Conservation (phyloP, 2,113 vertebrate species). For the Cyprinus carpio region DNA sequence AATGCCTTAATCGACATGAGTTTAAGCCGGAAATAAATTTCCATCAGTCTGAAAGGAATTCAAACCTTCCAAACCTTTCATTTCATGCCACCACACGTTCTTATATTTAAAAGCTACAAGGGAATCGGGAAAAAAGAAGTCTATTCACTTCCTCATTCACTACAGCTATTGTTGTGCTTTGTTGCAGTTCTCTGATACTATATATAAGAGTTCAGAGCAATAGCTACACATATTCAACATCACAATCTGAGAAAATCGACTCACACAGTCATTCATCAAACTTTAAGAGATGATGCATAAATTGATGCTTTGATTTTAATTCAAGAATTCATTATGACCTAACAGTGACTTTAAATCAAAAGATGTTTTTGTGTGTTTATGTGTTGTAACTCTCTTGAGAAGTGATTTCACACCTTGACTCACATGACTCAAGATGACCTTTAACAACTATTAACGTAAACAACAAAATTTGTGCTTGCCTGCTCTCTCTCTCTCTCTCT, state of each 20-base stretch:
- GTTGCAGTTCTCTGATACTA: conserved; percentile 1
- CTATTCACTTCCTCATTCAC: conserved; percentile 17
- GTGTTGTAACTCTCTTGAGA: not conserved
- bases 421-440: not conserved
- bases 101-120: not conserved
- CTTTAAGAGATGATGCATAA: not conserved
- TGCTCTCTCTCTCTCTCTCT: not conserved
- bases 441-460: not conserved
- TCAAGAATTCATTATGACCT: not conserved
- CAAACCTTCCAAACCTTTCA: not conserved
- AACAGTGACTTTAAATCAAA: not conserved
- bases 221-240: not conserved
- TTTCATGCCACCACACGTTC: not conserved
- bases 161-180: not conserved
- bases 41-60: not conserved
- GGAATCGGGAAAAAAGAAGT: not conserved
- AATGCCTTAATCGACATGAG: not conserved
- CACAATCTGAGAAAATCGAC: not conserved
- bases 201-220: not conserved
- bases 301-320: not conserved
- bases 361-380: not conserved
- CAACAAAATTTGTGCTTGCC: not conserved
- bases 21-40: not conserved
- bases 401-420: not conserved
- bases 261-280: not conserved